Percentiles rank a stretch among this genome's conserved stretches.
Conservation (phyloP, 2,888 invertebrate species). For the Drosophila anomalata region DNA sequence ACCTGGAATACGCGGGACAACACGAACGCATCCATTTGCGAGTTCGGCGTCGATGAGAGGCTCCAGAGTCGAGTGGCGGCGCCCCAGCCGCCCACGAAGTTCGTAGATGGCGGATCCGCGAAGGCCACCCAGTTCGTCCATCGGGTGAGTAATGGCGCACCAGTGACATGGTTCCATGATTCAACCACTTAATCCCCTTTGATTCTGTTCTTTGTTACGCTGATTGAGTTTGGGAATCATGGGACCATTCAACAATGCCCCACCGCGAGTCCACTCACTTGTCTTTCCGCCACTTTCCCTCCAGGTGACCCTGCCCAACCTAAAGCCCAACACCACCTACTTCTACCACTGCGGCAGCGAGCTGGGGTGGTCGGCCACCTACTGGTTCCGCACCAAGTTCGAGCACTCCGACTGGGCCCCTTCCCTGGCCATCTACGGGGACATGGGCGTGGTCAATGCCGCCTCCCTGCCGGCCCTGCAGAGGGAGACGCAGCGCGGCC, state of each 20-base stretch:
- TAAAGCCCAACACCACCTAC: conserved; percentile 88
- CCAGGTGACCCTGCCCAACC: conserved; percentile 85
- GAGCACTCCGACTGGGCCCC: conserved; percentile 90
- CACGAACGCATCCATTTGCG: conserved; percentile 88
- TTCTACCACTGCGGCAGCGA: conserved; percentile 92
- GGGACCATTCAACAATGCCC: not conserved
- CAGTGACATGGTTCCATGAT: not conserved
- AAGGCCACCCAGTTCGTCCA: conserved; percentile 91
- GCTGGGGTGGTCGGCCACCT: conserved; percentile 92
- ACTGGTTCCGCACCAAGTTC: conserved; percentile 90
- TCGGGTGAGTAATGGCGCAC: conserved; percentile 85
- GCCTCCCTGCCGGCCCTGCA: conserved; percentile 92
- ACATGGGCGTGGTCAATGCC: conserved; percentile 97
- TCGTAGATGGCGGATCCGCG: conserved; percentile 89
- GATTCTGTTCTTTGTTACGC: not conserved
- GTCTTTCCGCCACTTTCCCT: not conserved
- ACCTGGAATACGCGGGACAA: conserved; percentile 92
- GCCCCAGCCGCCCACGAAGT: conserved; percentile 86
- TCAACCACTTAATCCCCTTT: not conserved
- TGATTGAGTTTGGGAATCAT: not conserved
- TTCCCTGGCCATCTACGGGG: conserved; percentile 94
- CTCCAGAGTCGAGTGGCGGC: conserved; percentile 83
- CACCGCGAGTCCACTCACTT: not conserved
- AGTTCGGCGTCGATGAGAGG: conserved; percentile 87
- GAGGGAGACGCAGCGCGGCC: conserved; percentile 90